Evolutionary conservation across 1,140 invertebrate species (phyloP).

Genomic region (Zaprionus lachaisei): DNA sequence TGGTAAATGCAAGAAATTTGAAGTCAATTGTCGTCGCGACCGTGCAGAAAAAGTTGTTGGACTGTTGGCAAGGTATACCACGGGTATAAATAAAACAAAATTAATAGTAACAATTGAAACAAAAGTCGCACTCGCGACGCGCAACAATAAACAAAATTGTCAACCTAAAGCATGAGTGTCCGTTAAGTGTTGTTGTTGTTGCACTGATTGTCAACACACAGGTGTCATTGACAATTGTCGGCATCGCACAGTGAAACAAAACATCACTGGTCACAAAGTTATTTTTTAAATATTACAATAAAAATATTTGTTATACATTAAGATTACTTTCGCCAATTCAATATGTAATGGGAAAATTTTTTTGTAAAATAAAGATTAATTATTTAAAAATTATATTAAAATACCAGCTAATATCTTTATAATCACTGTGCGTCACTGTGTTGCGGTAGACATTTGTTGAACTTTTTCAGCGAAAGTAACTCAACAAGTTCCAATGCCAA

Average conservation of each 20-base stretch:
- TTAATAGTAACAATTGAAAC: slow-evolving; percentile 80
- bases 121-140: slow-evolving; percentile 44
- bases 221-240: slow-evolving; percentile 51
- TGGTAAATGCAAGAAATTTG: slow-evolving; percentile 67
- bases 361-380: not conserved
- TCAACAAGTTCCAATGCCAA: slow-evolving; percentile 74
- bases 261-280: not conserved
- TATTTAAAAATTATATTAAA: not conserved
- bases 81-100: slow-evolving; percentile 69
- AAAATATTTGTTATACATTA: no score
- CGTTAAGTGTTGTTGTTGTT: slow-evolving; percentile 25
- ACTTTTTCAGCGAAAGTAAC: slow-evolving; percentile 80
- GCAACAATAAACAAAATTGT: slow-evolving; percentile 61
- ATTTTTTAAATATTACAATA: no score
- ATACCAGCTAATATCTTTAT: not conserved
- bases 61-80: slow-evolving; percentile 9
- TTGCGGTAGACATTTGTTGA: slow-evolving; percentile 15
- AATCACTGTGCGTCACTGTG: slow-evolving; percentile 22
- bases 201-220: slow-evolving; percentile 40
- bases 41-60: slow-evolving; percentile 68
- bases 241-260: slow-evolving; percentile 21
- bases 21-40: slow-evolving; percentile 74
- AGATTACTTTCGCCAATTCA: no score
- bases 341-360: no score
- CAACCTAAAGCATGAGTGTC: slow-evolving; percentile 54